A percentile compares a stretch with the other conserved stretches of the same genome.
These are phyloP conservation scores for Eristalinus sepulchralis DNA, from an alignment of 2,888 invertebrate species.

Conservation along the genomic window DNA sequence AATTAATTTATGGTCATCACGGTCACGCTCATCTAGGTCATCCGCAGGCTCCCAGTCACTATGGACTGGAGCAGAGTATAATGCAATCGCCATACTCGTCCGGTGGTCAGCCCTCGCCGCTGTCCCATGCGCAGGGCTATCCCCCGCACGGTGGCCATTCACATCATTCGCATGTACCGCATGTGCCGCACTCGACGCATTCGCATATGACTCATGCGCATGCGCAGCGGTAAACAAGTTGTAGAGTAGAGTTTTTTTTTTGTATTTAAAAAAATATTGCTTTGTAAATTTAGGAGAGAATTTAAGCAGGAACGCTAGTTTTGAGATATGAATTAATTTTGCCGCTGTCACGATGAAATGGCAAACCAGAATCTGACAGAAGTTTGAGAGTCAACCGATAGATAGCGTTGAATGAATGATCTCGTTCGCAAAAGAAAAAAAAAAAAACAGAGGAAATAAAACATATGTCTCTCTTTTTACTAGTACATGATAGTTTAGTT, in stretches of 20 bases:
- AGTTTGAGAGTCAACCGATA: neutral
- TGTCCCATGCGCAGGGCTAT: constrained; percentile 82
- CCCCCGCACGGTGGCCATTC: constrained; percentile 80
- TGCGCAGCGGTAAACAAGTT: constrained; percentile 88
- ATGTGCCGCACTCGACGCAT: constrained; percentile 83
- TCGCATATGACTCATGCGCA: constrained; percentile 87
- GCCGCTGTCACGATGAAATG: neutral
- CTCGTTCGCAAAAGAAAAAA: constrained; percentile 55
- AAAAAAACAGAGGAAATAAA: too few relatives aligned
- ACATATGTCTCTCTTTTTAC: constrained; percentile 16
- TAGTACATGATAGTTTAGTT: constrained; percentile 54
- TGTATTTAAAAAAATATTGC: neutral
- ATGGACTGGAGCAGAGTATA: constrained; percentile 88
- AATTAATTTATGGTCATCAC: constrained; percentile 92
- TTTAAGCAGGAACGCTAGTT: constrained; percentile 56
- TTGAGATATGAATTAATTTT: constrained; percentile 21
- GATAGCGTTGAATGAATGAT: constrained; percentile 62
- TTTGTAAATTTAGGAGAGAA: constrained; percentile 51
- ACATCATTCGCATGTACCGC: constrained; percentile 87
- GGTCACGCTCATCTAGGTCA: constrained; percentile 86
- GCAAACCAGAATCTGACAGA: constrained; percentile 8
- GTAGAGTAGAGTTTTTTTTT: constrained; percentile 1
- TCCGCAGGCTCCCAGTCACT: constrained; percentile 84
- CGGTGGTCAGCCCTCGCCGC: constrained; percentile 86
- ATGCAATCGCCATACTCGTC: constrained; percentile 84